These are phyloP conservation scores for Conistra vaccinii DNA, from an alignment of 2,888 invertebrate genomes.

Conservation along the genomic window DNA sequence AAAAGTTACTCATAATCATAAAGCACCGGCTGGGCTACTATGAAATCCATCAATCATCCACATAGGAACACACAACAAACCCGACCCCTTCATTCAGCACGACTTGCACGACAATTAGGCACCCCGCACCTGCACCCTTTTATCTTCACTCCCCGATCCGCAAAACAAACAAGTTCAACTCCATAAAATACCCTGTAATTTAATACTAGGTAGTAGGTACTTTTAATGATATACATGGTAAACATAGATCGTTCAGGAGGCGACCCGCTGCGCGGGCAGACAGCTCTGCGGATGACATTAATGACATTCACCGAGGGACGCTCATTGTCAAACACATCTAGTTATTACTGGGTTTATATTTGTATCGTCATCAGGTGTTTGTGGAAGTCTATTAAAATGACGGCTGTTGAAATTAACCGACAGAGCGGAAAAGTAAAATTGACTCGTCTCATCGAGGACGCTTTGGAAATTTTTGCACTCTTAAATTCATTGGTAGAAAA, in stretches of 20 bases:
- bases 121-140: constrained; percentile 52
- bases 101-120: constrained; percentile 49
- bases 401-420: constrained; percentile 19
- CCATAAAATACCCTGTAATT: constrained; percentile 55
- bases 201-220: constrained; percentile 47
- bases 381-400: constrained; percentile 30
- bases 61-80: constrained; percentile 14
- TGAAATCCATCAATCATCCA: constrained; percentile 35
- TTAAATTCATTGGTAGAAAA: background rate
- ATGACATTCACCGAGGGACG: constrained; percentile 77
- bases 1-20: background rate
- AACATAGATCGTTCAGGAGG: constrained; percentile 49
- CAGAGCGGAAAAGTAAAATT: constrained; percentile 6
- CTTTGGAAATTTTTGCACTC: background rate
- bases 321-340: constrained; percentile 69
- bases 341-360: constrained; percentile 45
- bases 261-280: constrained; percentile 62
- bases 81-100: constrained; percentile 23
- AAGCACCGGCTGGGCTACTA: background rate
- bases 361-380: constrained; percentile 42
- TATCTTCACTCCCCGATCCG: constrained; percentile 41
- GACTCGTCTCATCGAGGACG: background rate
- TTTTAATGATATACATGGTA: constrained; percentile 55
- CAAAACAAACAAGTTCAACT: constrained; percentile 48
- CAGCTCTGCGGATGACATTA: constrained; percentile 79